Evolutionary conservation across 2,888 invertebrate genomes (phyloP), one percentile per base, ranked within the genome.

Genomic region (Calameuta pallipes): DNA sequence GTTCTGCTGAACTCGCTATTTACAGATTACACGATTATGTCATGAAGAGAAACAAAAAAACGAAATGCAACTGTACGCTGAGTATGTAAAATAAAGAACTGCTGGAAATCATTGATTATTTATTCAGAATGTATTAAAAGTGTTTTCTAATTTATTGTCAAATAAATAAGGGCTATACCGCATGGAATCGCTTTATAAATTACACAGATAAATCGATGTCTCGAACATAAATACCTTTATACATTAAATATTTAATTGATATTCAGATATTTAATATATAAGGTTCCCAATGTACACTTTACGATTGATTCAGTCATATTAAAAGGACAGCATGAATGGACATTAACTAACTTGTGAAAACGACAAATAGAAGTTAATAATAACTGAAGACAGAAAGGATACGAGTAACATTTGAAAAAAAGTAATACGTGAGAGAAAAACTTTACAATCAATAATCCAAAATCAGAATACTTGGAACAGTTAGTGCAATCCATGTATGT

Each of bases 281-380:
- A 31, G 70, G 34, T 35, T 73, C 68, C 41, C 71, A 31, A 68
- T 30, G 23, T 73, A 76, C 56, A 73, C 56, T 73, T 73, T n/a
- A 30, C 73, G 68, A 76, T 76, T 68, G 69, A 11, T 70, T 34
- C 69, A 34, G 33, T 69, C 36, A 69, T 15, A 56, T 56, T 56
- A 56, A 56, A 41, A 56, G 56, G 23, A 56, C 56, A 56, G 56
- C 56, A 23, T 23, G 56, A 56, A 56, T 23, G 23, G 56, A 56
- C 23, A 56, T 56, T 56, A 56, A 56, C 23, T 15, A 23, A 15
- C 1, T 56, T 56, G 56, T 56, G 56, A 56, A 56, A 56, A 56
- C 23, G 56, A 56, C 23, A 56, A 23, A 56, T 56, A 56, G 15
- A 56, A 23, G 23, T 9, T 23, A 56, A 9, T 56, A 56, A 56